Percentiles rank a stretch among this genome's conserved stretches.
phyloP scores from a whole-genome alignment of 1,140 invertebrate species.

The Polypedilum pembai region DNA sequence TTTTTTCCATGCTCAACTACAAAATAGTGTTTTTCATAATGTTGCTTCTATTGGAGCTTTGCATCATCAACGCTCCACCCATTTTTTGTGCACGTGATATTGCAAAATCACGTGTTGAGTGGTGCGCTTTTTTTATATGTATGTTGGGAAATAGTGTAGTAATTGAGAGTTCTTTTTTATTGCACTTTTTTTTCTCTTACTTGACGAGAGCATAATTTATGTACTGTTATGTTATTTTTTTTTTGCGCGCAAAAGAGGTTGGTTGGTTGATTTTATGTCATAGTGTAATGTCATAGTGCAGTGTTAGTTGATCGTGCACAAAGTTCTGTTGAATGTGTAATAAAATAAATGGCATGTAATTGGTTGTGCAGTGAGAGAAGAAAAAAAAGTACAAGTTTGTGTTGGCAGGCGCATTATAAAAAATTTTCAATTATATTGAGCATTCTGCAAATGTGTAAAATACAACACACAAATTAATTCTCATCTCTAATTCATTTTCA shows the following conservation, averaged over 20 bases:
- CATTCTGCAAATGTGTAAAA: neutral
- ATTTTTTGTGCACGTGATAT: conserved; percentile 12
- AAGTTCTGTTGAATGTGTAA: neutral
- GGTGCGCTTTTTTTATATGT: neutral
- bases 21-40: conserved; percentile 10
- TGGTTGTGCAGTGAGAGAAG: neutral
- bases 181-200: neutral
- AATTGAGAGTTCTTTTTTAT: conserved; percentile 16
- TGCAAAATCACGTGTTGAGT: conserved; percentile 20
- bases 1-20: neutral
- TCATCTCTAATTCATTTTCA: conserved; percentile 18
- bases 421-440: neutral
- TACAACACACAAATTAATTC: neutral
- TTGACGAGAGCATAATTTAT: conserved; percentile 24
- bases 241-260: neutral
- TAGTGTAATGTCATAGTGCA: conserved; percentile 8
- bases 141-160: neutral
- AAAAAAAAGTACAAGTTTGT: neutral
- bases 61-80: neutral
- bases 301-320: neutral
- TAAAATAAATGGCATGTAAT: conserved; percentile 12
- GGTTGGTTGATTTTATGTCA: neutral
- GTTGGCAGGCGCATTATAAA: neutral
- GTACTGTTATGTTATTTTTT: neutral
- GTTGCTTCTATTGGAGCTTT: conserved; percentile 24